Base-by-base conservation (phyloP, 2,797 vertebrate species). In the Varecia variegata region DNA sequence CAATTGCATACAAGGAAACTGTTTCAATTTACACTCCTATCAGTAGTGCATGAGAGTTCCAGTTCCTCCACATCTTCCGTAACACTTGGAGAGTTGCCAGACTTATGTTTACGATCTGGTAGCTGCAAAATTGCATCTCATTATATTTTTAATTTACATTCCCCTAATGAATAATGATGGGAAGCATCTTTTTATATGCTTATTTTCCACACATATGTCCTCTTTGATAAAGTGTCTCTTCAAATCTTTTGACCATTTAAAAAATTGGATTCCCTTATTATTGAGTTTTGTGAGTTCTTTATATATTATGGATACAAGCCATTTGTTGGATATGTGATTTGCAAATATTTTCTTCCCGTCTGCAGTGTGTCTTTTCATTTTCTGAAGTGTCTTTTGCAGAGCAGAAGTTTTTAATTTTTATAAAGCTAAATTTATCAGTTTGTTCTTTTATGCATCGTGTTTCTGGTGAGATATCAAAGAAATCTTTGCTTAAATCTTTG, bases 201-300 rank as follows among this genome's bases (percentile, higher is more conserved):
- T 79, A 67, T 30, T 94, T 92, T 86, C 27, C 25, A 40, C 40
- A 11, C 38, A 74, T 81, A 47, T 68, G 62, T 62, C 27, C 11
- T 95, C 43, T 95, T 93, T 58, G 62, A 93, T 93, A 50, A 91
- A 80, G 40, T 52, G 15, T 91, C 32, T 88, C 38, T 74, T 60
- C 1, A 32, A 47, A 88, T 65, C 40, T 84, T 84, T 80, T 27
- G 21, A 56, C 38, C n/a, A 6, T 79, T 90, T 60, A 5, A 74
- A 96, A 91, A 88, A 73, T 27, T 50, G 45, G 21, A 32, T 17
- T 93, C 21, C 50, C 38, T 65, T 86, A 85, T 85, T 70, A 30
- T 20, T 25, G 74, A 92, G 4, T 70, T 80, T 88, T 74, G 4
- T 90, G 15, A 70, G 12, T 30, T 89, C n/a, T 79, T 84, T 65